These are phyloP conservation scores for Poeciliopsis infans DNA, from an alignment of 2,797 vertebrate genomes.

Conservation along the genomic window DNA sequence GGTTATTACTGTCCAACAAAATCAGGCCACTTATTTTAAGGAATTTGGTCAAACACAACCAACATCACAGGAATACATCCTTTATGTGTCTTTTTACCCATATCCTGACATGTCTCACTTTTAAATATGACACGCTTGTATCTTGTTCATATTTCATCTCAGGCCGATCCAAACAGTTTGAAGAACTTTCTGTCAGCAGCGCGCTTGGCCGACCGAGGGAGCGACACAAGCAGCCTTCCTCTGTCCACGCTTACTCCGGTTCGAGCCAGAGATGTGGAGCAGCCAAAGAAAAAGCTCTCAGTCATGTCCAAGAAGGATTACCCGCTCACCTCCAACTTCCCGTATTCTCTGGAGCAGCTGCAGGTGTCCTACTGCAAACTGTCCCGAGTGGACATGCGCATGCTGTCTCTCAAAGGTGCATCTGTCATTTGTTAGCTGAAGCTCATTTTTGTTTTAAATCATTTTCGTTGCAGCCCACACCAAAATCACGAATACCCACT, in stretches of 20 bases:
- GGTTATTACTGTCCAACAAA: constrained; percentile 46
- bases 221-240: constrained; percentile 74
- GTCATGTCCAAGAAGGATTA: constrained; percentile 93
- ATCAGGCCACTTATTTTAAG: constrained; percentile 56
- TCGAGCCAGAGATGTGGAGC: constrained; percentile 91
- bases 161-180: constrained; percentile 89
- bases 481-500: no score
- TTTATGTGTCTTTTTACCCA: not conserved
- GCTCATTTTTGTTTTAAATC: not conserved
- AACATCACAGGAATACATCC: not conserved
- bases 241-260: constrained; percentile 87
- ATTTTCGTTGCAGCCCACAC: not conserved
- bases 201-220: constrained; percentile 89
- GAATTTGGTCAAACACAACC: constrained; percentile 16
- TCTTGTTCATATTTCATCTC: not conserved
- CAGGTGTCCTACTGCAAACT: constrained; percentile 95
- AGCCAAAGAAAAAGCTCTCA: constrained; percentile 91
- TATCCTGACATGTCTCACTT: not conserved
- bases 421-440: not conserved
- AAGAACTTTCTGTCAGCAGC: constrained; percentile 93
- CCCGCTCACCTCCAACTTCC: constrained; percentile 91
- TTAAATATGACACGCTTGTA: not conserved
- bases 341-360: constrained; percentile 91
- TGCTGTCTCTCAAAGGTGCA: constrained; percentile 86
- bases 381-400: constrained; percentile 87